phyloP scores from a whole-genome alignment of 2,888 invertebrate species.

The Aporophyla nigra region DNA sequence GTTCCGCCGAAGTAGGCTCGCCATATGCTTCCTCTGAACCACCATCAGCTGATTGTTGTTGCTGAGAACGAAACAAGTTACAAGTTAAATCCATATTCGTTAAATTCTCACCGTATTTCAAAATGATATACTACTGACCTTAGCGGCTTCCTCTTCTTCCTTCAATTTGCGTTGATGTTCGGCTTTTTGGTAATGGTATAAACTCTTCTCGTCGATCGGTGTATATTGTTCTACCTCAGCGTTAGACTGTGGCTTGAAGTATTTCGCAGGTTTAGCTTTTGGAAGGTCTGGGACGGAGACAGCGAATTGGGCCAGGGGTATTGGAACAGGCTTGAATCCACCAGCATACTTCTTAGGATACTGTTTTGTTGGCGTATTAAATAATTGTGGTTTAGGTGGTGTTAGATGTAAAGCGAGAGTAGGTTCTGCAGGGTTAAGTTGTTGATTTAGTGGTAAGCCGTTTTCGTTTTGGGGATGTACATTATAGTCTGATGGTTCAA shows the following conservation, averaged over 20 bases:
- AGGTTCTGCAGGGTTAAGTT: constrained; percentile 76
- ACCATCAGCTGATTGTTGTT: constrained; percentile 65
- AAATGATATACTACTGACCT: constrained; percentile 69
- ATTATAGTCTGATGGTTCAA: constrained; percentile 58
- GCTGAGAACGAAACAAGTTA: constrained; percentile 68
- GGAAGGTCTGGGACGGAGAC: constrained; percentile 80
- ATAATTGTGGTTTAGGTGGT: constrained; percentile 78
- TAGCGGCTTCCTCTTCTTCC: constrained; percentile 73
- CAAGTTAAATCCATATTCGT: constrained; percentile 53
- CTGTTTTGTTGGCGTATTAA: constrained; percentile 87
- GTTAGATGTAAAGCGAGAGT: constrained; percentile 78
- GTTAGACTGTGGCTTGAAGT: constrained; percentile 79
- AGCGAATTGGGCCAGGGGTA: constrained; percentile 82
- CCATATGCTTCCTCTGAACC: constrained; percentile 70
- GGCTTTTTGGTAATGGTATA: constrained; percentile 86
- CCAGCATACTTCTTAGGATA: constrained; percentile 92
- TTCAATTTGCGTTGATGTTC: constrained; percentile 88
- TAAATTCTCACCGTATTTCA: constrained; percentile 49
- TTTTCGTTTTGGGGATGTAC: constrained; percentile 52
- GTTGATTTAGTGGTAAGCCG: constrained; percentile 69
- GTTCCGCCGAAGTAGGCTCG: constrained; percentile 76
- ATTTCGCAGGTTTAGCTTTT: constrained; percentile 85
- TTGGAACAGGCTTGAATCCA: constrained; percentile 86
- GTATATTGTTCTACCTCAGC: constrained; percentile 76
- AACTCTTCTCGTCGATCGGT: constrained; percentile 80